A percentile compares a stretch with the other conserved stretches of the same genome.
Evolutionary conservation across 2,113 vertebrate genomes (phyloP).

Genomic region (Monopterus albus): DNA sequence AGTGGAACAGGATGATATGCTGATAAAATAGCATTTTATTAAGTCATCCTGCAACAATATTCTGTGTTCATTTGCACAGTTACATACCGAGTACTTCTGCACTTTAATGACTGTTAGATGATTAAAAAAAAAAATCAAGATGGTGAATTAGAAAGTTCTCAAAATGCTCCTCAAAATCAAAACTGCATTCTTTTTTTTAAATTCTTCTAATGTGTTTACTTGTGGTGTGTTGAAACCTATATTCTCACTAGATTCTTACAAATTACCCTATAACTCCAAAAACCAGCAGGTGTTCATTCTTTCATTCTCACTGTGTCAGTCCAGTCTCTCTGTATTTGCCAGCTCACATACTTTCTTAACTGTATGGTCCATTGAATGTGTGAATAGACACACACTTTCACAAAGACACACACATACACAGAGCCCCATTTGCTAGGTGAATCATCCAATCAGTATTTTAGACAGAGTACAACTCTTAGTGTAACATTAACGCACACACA

Average conservation of each 20-base stretch:
- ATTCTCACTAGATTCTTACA: not conserved
- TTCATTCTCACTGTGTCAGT: conserved; percentile 21
- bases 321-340: conserved; percentile 27
- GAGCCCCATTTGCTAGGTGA: conserved; percentile 52
- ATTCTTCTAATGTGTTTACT: not conserved
- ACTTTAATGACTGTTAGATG: not conserved
- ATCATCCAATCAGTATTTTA: conserved; percentile 54
- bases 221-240: conserved; percentile 8
- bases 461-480: conserved; percentile 40
- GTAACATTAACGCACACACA: conserved; percentile 32
- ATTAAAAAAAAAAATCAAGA: conserved; percentile 4
- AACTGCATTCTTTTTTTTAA: not conserved
- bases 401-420: conserved; percentile 17
- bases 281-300: conserved; percentile 12
- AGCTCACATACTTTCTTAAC: conserved; percentile 38
- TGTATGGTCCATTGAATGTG: conserved; percentile 43
- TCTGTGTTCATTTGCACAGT: not conserved
- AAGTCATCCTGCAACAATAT: not conserved
- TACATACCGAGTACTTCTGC: not conserved
- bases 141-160: not conserved
- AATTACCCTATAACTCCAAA: not conserved
- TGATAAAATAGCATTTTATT: conserved; percentile 5
- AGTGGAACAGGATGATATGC: not conserved
- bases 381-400: conserved; percentile 44
- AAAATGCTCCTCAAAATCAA: not conserved